phyloP scores from a whole-genome alignment of 2,797 vertebrate species.

The Hoplostethus mediterraneus region DNA sequence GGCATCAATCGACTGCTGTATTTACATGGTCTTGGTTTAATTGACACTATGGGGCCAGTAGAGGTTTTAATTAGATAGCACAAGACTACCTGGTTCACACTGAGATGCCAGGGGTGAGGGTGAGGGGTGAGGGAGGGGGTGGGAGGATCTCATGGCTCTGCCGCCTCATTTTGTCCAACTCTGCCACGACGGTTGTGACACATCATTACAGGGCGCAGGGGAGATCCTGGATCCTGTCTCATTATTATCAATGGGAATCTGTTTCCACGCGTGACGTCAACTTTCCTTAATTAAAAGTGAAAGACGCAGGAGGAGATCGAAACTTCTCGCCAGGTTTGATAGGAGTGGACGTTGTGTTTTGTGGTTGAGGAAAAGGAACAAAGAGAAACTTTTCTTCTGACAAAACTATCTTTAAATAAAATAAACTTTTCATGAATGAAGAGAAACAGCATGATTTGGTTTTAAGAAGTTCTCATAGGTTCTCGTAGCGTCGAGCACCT shows the following conservation, averaged over 20 bases:
- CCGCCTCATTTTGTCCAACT: slow-evolving; percentile 33
- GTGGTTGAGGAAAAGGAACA: no score
- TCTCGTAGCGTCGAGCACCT: no score
- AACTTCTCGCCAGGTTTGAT: no score
- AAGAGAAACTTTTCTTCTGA: no score
- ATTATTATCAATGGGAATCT: slow-evolving; percentile 62
- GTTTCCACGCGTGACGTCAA: not conserved
- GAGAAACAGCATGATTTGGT: no score
- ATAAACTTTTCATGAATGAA: no score
- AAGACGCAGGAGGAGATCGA: not conserved
- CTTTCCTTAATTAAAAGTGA: slow-evolving; percentile 55
- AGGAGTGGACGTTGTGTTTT: no score
- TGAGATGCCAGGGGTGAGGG: slow-evolving; percentile 16
- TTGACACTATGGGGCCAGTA: not conserved
- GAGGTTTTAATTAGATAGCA: slow-evolving; percentile 56
- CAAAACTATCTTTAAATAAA: no score
- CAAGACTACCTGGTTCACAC: slow-evolving; percentile 56
- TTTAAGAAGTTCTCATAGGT: no score
- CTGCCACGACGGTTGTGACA: slow-evolving; percentile 43
- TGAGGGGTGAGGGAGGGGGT: not conserved
- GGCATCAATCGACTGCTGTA: not conserved
- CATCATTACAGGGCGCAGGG: slow-evolving; percentile 74
- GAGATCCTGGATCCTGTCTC: slow-evolving; percentile 63
- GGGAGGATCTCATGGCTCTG: not conserved
- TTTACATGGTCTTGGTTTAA: not conserved